Evolutionary conservation across 92 coral and sea anemone genomes (phyloP).

Genomic region (Montipora capitata): DNA sequence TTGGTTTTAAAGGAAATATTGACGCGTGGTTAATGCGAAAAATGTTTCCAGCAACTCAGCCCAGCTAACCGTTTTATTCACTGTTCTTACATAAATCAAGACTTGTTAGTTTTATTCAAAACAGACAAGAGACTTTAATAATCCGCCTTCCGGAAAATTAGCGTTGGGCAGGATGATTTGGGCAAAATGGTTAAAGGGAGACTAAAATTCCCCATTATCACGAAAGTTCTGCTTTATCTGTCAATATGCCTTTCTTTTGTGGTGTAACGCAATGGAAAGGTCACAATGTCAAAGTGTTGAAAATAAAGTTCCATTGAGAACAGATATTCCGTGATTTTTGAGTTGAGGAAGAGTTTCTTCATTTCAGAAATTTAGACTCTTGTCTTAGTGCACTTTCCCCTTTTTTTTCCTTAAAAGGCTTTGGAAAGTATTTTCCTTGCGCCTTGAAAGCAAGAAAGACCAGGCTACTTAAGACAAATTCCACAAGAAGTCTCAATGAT

Average conservation of each 20-base stretch:
- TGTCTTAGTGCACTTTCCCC: background rate
- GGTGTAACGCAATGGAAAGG: conserved; percentile 10
- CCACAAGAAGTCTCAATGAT: background rate
- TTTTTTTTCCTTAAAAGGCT: background rate
- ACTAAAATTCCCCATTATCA: too few relatives aligned
- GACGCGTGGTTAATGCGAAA: too few relatives aligned
- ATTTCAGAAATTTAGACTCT: background rate
- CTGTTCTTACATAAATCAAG: too few relatives aligned
- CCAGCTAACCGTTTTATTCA: too few relatives aligned
- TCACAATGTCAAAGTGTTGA: background rate
- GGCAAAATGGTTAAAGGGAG: too few relatives aligned
- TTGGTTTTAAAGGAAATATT: too few relatives aligned
- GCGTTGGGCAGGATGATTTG: too few relatives aligned
- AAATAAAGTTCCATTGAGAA: conserved; percentile 8
- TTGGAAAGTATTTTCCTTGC: background rate
- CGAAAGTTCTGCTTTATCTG: background rate
- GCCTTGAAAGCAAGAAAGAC: background rate
- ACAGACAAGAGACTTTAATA: too few relatives aligned
- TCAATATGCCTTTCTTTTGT: conserved; percentile 27
- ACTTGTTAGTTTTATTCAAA: background rate
- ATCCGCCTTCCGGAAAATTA: too few relatives aligned
- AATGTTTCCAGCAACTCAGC: too few relatives aligned
- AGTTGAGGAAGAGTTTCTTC: background rate
- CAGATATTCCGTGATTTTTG: background rate
- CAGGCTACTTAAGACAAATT: conserved; percentile 16